These are phyloP conservation scores for Brachionus koreanus DNA, from an alignment of 1,140 invertebrate genomes.

Conservation along the genomic window DNA sequence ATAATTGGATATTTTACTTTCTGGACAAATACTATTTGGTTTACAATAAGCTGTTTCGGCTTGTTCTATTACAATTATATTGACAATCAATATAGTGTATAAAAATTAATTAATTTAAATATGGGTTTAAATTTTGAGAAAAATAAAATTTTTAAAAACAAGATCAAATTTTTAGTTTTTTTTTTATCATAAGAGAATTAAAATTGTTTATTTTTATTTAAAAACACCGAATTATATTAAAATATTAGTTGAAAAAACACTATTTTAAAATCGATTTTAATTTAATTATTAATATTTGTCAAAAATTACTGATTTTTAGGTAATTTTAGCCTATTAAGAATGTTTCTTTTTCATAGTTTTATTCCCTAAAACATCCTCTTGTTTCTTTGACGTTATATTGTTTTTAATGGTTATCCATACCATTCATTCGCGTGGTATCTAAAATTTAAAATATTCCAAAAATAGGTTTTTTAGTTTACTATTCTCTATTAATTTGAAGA, in stretches of 20 bases:
- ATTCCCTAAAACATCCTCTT: not conserved
- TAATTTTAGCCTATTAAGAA: not conserved
- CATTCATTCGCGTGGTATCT: not conserved
- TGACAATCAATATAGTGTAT: not conserved
- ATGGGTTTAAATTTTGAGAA: too few species aligned
- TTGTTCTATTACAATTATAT: conserved; percentile 37
- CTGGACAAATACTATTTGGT: conserved; percentile 37
- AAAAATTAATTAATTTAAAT: not conserved
- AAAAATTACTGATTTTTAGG: not conserved
- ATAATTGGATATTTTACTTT: conserved; percentile 44
- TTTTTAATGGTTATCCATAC: not conserved
- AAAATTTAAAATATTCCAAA: not conserved
- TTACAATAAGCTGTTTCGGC: conserved; percentile 39
- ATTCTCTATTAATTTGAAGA: not conserved
- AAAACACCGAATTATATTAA: too few species aligned
- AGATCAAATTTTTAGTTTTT: not conserved
- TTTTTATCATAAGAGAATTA: too few species aligned
- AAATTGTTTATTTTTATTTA: too few species aligned
- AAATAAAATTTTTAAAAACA: not conserved
- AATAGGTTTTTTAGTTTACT: not conserved
- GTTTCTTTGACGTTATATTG: not conserved
- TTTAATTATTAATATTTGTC: not conserved
- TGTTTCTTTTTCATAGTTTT: not conserved
- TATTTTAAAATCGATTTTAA: not conserved
- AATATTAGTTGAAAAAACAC: not conserved